Evolutionary conservation across 2,888 invertebrate genomes (phyloP).

Genomic region (Didymodactylos carnosus): DNA sequence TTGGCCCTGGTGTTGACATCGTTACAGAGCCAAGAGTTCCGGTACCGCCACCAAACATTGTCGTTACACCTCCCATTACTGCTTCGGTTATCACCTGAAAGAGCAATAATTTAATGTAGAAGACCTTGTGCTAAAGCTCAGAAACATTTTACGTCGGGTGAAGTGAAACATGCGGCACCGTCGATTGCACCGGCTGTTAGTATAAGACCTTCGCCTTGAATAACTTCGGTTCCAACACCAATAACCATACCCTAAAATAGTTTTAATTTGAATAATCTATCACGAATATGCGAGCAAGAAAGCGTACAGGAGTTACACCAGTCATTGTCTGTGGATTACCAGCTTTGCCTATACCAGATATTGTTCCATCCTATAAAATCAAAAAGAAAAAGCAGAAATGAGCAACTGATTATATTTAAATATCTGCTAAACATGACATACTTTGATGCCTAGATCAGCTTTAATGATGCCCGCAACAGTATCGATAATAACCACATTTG

Average conservation of each 20-base stretch:
- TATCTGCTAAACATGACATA: too few relatives aligned
- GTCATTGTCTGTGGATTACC: conserved; percentile 32
- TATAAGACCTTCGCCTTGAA: conserved; percentile 28
- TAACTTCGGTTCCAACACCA: conserved; percentile 28
- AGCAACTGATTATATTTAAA: conserved; percentile 5
- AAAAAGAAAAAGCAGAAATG: not conserved
- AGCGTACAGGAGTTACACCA: conserved; percentile 19
- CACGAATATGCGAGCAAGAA: conserved; percentile 13
- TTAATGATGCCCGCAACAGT: conserved; percentile 27
- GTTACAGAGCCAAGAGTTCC: conserved; percentile 29
- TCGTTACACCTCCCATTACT: conserved; percentile 27
- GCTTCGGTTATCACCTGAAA: conserved; percentile 24
- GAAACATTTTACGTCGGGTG: conserved; percentile 2
- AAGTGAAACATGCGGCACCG: not conserved
- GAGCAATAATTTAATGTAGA: too few relatives aligned
- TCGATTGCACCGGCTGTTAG: conserved; percentile 27
- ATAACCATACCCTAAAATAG: conserved; percentile 22
- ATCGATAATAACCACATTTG: conserved; percentile 29
- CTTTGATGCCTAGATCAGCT: conserved; percentile 32
- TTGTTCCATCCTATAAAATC: conserved; percentile 21
- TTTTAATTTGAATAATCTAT: not conserved
- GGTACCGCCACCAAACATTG: conserved; percentile 30
- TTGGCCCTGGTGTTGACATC: conserved; percentile 28
- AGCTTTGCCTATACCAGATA: conserved; percentile 29
- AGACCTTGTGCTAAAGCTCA: too few relatives aligned